phyloP scores from a whole-genome alignment of 23 tunicate genomes.

The Botrylloides violaceus region DNA sequence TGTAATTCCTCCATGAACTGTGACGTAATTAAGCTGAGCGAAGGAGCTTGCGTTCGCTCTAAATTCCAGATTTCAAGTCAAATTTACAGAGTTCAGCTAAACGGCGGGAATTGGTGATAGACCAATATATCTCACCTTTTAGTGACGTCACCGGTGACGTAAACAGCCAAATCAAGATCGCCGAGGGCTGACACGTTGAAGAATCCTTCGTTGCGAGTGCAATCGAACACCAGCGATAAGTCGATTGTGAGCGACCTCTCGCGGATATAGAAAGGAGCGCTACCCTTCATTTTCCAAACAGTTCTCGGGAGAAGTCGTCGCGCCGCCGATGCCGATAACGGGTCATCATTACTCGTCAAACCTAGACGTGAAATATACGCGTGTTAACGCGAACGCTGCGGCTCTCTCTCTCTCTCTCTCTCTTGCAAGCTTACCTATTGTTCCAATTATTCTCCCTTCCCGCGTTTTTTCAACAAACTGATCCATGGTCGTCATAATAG shows the following conservation, averaged over 20 bases:
- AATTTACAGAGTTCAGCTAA: too few relatives aligned
- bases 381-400: too few relatives aligned
- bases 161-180: background rate
- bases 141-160: background rate
- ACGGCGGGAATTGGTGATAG: too few relatives aligned
- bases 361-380: too few relatives aligned
- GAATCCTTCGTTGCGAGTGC: background rate
- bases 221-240: constrained; percentile 6
- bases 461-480: background rate
- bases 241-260: constrained; percentile 15
- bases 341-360: constrained; percentile 25
- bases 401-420: too few relatives aligned
- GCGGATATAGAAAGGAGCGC: constrained; percentile 17
- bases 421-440: constrained; percentile 29
- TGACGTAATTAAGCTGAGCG: background rate
- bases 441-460: constrained; percentile 21
- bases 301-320: background rate
- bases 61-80: too few relatives aligned
- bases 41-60: too few relatives aligned
- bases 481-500: constrained; percentile 19
- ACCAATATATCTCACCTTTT: too few relatives aligned
- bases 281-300: background rate
- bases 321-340: constrained; percentile 13
- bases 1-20: background rate
- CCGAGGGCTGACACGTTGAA: background rate